Evolutionary conservation across 2,888 invertebrate species (phyloP).

Genomic region (Megastigmus dorsalis): DNA sequence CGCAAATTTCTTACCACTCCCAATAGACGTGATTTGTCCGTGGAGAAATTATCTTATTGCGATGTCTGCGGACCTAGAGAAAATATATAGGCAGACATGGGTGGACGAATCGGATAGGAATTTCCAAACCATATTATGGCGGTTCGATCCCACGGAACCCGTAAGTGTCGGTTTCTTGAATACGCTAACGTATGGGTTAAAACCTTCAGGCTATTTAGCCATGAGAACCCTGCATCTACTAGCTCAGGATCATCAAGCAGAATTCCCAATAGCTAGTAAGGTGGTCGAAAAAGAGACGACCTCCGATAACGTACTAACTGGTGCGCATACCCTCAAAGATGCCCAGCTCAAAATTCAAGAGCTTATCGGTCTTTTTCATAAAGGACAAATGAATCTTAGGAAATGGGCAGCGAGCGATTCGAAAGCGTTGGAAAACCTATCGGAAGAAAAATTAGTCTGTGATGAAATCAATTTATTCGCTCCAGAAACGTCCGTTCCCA

Average conservation of each 20-base stretch:
- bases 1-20: not conserved
- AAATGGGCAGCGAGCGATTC: not conserved
- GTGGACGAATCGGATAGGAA: not conserved
- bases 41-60: not conserved
- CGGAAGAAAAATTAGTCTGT: not conserved
- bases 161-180: not conserved
- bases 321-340: too few relatives aligned
- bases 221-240: not conserved
- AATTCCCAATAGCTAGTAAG: not conserved
- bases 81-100: not conserved
- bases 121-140: not conserved
- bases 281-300: not conserved
- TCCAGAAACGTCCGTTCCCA: not conserved
- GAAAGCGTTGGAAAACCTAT: not conserved
- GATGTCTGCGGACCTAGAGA: not conserved
- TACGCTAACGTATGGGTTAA: not conserved
- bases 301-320: too few relatives aligned
- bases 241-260: not conserved
- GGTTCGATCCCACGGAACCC: not conserved
- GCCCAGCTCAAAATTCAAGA: not conserved
- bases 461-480: not conserved
- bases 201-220: not conserved
- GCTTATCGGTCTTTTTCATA: not conserved
- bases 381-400: not conserved
- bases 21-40: not conserved